Evolutionary conservation across 2,113 vertebrate species (phyloP), one percentile per base, ranked within the genome.

Genomic region (Tautogolabrus adspersus): DNA sequence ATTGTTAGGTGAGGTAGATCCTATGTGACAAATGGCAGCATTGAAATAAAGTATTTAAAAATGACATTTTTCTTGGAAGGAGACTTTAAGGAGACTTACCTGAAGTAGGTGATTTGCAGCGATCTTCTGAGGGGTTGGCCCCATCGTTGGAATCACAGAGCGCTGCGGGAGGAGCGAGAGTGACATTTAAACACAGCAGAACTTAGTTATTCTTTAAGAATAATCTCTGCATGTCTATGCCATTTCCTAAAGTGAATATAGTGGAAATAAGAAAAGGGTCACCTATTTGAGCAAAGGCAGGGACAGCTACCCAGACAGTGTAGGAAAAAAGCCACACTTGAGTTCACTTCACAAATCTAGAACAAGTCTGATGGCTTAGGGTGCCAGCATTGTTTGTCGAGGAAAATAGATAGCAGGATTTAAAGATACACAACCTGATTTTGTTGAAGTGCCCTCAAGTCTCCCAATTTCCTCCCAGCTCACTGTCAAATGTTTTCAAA

Each of bases 101-200:
- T 92, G 98, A 98, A 10, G 97, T 98, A 3, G 98, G 98, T 0
- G 98, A 99, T 81, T 98, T 99, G 95, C 97, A 98, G 86, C 96
- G 96, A 67, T 99, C 98, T 66, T 99, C 98, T 82, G 96, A 93
- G 66, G 95, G 68, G 46, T 93, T 71, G 18, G 95, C 90, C 21
- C 96, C 96, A 74, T 99, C 97, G 71, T 91, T 97, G 75, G 96
- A 95, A 57, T 99, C 98, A 79, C 96, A 96, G 10, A 96, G 91
- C 82, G 96, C 98, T 93, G 96, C 83, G 91, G 85, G 79, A 84
- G 56, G 51, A 72, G 66, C 57, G 84, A 7, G 83, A 10, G 37
- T 49, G 16, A 13, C 10, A 61, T 76, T 70, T 75, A 65, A 68
- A 72, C 67, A 55, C 22, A 51, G 10, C 13, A 57, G 55, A 74